A percentile compares a stretch with the other conserved stretches of the same genome.
Evolutionary conservation across 2,888 invertebrate species (phyloP).

Genomic region (Dryococelus australis): DNA sequence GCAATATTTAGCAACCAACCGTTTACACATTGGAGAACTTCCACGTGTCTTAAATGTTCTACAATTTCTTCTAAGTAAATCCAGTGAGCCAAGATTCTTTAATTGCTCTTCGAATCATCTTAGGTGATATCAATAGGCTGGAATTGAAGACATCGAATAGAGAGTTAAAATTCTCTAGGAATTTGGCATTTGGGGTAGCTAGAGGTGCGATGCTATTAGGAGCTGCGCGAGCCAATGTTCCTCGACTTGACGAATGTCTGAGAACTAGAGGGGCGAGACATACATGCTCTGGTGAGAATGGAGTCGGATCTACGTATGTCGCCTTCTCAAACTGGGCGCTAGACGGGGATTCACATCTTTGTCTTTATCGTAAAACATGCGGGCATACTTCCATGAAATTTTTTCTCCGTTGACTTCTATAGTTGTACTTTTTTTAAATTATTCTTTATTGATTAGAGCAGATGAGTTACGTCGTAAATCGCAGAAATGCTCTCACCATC

Average conservation of each 20-base stretch:
- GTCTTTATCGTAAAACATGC: constrained; percentile 33
- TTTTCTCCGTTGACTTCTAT: constrained; percentile 21
- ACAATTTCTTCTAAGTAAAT: constrained; percentile 26
- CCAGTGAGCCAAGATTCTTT: constrained; percentile 28
- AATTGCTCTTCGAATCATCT: constrained; percentile 22
- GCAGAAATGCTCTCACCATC: neutral
- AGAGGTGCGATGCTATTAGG: constrained; percentile 27
- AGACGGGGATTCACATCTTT: constrained; percentile 28
- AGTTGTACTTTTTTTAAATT: constrained; percentile 36
- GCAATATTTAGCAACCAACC: constrained; percentile 30
- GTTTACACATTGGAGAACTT: constrained; percentile 23
- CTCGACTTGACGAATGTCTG: constrained; percentile 33
- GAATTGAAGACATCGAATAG: constrained; percentile 36
- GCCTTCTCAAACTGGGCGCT: constrained; percentile 32
- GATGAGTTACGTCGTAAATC: constrained; percentile 29
- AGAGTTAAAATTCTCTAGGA: constrained; percentile 28
- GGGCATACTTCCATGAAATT: constrained; percentile 23
- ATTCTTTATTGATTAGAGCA: constrained; percentile 33
- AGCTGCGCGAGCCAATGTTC: constrained; percentile 31
- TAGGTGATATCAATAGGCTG: neutral
- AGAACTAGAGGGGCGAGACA: constrained; percentile 33
- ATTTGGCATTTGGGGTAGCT: constrained; percentile 32
- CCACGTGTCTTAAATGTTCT: neutral
- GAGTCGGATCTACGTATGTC: constrained; percentile 18
- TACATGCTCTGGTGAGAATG: constrained; percentile 32